These are phyloP conservation scores for Petrocephalus zakoni DNA, from an alignment of 2,113 vertebrate genomes.

Conservation along the genomic window DNA sequence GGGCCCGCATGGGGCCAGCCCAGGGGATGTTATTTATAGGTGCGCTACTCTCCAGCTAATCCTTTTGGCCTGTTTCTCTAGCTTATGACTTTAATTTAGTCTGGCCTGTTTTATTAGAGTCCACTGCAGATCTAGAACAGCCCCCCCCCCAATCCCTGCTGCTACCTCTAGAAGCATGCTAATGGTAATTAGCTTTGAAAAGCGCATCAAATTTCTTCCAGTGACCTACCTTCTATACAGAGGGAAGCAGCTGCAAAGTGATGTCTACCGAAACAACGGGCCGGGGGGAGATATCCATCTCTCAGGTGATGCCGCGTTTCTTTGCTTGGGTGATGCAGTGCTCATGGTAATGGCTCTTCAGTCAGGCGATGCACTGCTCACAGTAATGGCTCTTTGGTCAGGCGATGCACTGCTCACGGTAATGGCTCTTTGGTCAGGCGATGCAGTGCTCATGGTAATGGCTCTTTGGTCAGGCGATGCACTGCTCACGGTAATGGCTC, in stretches of 20 bases:
- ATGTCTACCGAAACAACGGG: neutral
- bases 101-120: conserved; percentile 14
- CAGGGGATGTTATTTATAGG: conserved; percentile 31
- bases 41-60: conserved; percentile 25
- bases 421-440: neutral
- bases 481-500: too few relatives aligned
- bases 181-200: neutral
- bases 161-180: neutral
- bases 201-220: neutral
- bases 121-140: neutral
- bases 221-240: neutral
- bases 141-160: neutral
- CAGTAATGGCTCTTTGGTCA: neutral
- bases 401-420: too few relatives aligned
- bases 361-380: neutral
- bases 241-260: neutral
- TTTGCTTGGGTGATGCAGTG: neutral
- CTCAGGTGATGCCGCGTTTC: neutral
- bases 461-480: neutral
- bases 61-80: conserved; percentile 24
- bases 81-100: conserved; percentile 15
- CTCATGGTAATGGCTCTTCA: neutral
- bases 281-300: neutral
- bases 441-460: neutral
- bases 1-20: neutral